Base-by-base conservation (phyloP, 2,797 vertebrate genomes). In the Graptemys geographica region DNA sequence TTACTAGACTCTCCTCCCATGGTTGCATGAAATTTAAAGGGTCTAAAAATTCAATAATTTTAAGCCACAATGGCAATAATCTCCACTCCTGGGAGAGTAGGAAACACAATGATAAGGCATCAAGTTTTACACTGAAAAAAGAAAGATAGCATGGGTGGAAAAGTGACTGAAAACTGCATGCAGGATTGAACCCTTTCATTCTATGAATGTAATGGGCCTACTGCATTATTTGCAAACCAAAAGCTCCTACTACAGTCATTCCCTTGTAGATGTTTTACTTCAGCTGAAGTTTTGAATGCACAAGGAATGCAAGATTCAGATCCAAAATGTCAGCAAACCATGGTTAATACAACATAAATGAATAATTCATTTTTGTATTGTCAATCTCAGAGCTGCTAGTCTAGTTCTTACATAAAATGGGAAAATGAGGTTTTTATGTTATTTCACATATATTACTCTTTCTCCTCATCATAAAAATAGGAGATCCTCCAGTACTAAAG, bases 321-420 rank as follows among this genome's bases (percentile, higher is more conserved):
- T 53, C 55, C 85, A 81, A 94, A 95, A 49, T 15, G 47, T 59
- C 69, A 65, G 47, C 15, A 95, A 91, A 80, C 3, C 52, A 94
- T 41, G 79, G 84, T 90, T 94, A 96, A 89, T 18, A 25, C 53
- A 91, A 62, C 37, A 87, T 76, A 88, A 93, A 85, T 0, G 3
- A 0, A 1, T 65, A 86, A 86, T 87, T 25, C 8, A 47, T 53
- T 93, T 69, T 83, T 79, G 12, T 37, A 27, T 56, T 5, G 3
- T 57, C 90, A 55, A 90, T 41, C 78, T 93, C 44, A 72, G n/a
- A 95, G 85, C 10, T 90, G 72, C 47, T 55, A 91, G 33, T 44
- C 52, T 47, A 53, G 57, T 11, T 85, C 33, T 62, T 90, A 62
- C 53, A 86, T 4, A 86, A 69, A 83, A 52, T 1, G 0, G 1